phyloP scores from a whole-genome alignment of 2,113 vertebrate genomes.

The Gnathonemus longibarbis region DNA sequence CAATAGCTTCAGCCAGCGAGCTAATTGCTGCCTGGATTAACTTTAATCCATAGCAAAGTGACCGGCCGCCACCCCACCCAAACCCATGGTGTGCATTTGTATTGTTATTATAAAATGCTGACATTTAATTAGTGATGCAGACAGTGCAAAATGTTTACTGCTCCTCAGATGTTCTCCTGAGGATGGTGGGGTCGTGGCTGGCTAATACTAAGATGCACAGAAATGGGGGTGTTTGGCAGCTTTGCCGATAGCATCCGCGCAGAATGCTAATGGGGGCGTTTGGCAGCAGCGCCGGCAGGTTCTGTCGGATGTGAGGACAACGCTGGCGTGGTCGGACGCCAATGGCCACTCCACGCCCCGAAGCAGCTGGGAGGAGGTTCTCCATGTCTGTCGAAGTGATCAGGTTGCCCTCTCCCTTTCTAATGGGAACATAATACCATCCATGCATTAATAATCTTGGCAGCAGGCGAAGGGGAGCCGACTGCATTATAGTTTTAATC shows the following conservation, averaged over 20 bases:
- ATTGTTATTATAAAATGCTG: slow-evolving; percentile 13
- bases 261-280: slow-evolving; percentile 24
- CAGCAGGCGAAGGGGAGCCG: slow-evolving; percentile 34
- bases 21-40: slow-evolving; percentile 2
- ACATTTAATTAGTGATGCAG: slow-evolving; percentile 18
- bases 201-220: not conserved
- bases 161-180: not conserved
- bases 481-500: slow-evolving; percentile 51
- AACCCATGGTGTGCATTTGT: not conserved
- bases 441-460: slow-evolving; percentile 40
- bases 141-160: not conserved
- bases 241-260: slow-evolving; percentile 4
- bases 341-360: slow-evolving; percentile 38
- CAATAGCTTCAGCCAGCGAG: not conserved
- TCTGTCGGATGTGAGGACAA: not conserved
- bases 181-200: not conserved
- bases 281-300: slow-evolving; percentile 21
- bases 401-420: slow-evolving; percentile 31
- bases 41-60: slow-evolving; percentile 16
- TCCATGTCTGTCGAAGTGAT: slow-evolving; percentile 37
- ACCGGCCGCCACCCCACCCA: not conserved
- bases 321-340: not conserved
- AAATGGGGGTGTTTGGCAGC: slow-evolving; percentile 10
- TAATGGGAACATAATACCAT: slow-evolving; percentile 41
- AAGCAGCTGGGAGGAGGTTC: slow-evolving; percentile 22